Evolutionary conservation across 64 coral and sea anemone genomes (phyloP).

Genomic region (Catalaphyllia jardinei): DNA sequence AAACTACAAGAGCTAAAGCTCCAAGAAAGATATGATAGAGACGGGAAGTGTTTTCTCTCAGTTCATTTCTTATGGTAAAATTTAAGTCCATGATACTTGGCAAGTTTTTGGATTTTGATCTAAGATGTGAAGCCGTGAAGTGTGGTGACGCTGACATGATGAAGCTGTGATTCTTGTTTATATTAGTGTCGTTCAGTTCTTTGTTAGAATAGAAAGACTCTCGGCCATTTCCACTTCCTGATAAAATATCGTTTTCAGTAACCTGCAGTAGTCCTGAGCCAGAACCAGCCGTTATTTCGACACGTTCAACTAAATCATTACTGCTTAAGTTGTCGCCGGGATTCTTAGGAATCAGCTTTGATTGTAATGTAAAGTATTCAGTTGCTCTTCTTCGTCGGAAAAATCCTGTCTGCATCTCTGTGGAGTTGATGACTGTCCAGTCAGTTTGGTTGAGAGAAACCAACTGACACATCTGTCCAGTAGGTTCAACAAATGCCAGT

Average conservation of each 20-base stretch:
- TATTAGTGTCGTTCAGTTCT: not conserved
- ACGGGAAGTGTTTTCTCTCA: conserved; percentile 42
- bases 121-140: not conserved
- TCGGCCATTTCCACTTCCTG: conserved; percentile 2
- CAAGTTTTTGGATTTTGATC: not conserved
- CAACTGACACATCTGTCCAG: conserved; percentile 80
- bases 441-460: conserved; percentile 66
- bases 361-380: conserved; percentile 8
- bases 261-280: not conserved
- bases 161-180: not conserved
- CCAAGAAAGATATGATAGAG: conserved; percentile 75
- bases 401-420: conserved; percentile 81
- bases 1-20: conserved; percentile 60
- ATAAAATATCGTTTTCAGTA: not conserved
- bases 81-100: conserved; percentile 26
- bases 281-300: not conserved
- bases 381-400: conserved; percentile 54
- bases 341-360: conserved; percentile 17
- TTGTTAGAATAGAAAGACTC: not conserved
- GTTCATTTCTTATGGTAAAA: conserved; percentile 55
- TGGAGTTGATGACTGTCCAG: conserved; percentile 72
- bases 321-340: not conserved
- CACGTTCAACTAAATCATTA: not conserved
- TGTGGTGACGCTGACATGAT: not conserved
- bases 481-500: conserved; percentile 85